These are phyloP conservation scores for Pectinophora gossypiella DNA, from an alignment of 1,140 invertebrate genomes.

Conservation along the genomic window DNA sequence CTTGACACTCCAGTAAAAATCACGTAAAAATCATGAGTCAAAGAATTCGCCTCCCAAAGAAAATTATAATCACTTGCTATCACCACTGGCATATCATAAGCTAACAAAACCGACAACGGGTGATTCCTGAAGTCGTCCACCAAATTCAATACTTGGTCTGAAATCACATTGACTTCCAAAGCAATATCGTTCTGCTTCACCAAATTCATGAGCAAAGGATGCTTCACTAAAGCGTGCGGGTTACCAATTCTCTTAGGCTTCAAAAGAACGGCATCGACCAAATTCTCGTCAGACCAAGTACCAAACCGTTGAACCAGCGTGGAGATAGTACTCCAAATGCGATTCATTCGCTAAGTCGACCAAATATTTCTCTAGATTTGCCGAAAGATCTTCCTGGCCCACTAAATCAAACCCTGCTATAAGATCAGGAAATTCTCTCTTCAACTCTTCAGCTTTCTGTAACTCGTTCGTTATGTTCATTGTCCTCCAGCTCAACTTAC, in stretches of 20 bases:
- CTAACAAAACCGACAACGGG: slow-evolving; percentile 81
- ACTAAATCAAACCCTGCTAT: slow-evolving; percentile 87
- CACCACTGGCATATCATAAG: slow-evolving; percentile 78
- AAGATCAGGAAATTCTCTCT: slow-evolving; percentile 72
- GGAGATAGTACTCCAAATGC: slow-evolving; percentile 84
- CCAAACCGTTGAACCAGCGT: slow-evolving; percentile 90
- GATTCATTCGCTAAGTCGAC: slow-evolving; percentile 72
- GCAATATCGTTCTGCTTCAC: slow-evolving; percentile 80
- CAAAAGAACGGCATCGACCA: slow-evolving; percentile 85
- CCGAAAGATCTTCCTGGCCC: slow-evolving; percentile 83
- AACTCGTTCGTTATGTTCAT: slow-evolving; percentile 59
- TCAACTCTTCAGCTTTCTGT: slow-evolving; percentile 65
- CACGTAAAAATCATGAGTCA: slow-evolving; percentile 89
- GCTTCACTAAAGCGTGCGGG: slow-evolving; percentile 81
- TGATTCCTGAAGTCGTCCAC: slow-evolving; percentile 89
- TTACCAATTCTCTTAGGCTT: slow-evolving; percentile 84
- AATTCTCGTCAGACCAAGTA: slow-evolving; percentile 83
- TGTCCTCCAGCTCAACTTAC: slow-evolving; percentile 46
- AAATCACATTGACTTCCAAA: slow-evolving; percentile 89
- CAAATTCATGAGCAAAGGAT: slow-evolving; percentile 81
- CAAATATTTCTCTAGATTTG: slow-evolving; percentile 78
- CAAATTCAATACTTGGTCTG: slow-evolving; percentile 86
- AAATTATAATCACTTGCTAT: slow-evolving; percentile 86
- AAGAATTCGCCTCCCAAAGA: slow-evolving; percentile 82
- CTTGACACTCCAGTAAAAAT: slow-evolving; percentile 88